Evolutionary conservation across 2,797 vertebrate species (phyloP), one percentile per base, ranked within the genome.

Genomic region (Eidolon dupreanum): DNA sequence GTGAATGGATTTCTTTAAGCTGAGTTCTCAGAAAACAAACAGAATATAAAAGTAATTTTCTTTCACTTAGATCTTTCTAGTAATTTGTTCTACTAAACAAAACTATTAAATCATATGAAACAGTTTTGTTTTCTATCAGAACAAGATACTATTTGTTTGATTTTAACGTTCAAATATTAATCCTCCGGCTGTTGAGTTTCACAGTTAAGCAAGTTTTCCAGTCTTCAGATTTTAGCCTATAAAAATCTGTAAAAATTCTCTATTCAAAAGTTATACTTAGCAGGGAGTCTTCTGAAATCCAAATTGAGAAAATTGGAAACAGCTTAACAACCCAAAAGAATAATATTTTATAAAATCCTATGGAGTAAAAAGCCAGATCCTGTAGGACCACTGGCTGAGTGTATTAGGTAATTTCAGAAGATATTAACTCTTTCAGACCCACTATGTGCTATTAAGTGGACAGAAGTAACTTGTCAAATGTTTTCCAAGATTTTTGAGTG

Each of bases 241-340:
- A 85, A 55, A 96, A 96, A 88, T 92, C 87, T 66, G 41, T 68
- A 74, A 94, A 96, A 82, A 51, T 85, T 49, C 75, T 93, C 75
- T 92, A 86, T 97, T 96, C 83, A 93, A 87, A 87, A 96, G 66
- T 81, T 85, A 88, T 63, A 83, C 90, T 83, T 93, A 93, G 77
- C 73, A 91, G 78, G 82, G 78, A 88, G 84, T 88, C 92, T 86
- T 97, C 92, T 63, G 77, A 96, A 97, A 89, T 95, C 70, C 63
- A 94, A 91, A 93, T 13, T 31, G 49, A 92, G 90, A 94, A 96
- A 97, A 97, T n/a, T 96, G 53, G 78, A 96, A 97, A 97, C 90
- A 97, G 85, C 82, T 94, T 94, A 95, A 65, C 73, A 82, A 86
- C 20, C 46, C 59, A 12, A 26, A 97, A 93, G 90, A 90, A 94